Base-by-base conservation (phyloP, 2,113 vertebrate species). In the Otolemur garnettii region DNA sequence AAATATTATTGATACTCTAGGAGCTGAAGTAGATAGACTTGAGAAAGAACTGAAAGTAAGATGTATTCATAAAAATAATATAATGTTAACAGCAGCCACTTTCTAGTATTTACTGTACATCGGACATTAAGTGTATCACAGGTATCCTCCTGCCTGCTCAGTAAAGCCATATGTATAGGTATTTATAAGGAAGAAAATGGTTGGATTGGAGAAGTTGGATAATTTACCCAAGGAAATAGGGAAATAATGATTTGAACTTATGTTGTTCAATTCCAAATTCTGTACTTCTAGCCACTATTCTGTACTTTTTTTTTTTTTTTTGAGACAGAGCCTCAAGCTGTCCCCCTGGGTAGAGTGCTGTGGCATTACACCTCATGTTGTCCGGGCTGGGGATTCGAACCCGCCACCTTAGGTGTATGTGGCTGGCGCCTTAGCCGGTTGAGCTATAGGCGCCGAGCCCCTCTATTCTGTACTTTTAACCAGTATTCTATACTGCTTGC, bases 21-120 rank as follows among this genome's bases (percentile, higher is more conserved):
- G 99, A 96, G 99, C 99, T 18, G 99, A 99, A 98, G 99, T 99
- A 96, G 99, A 99, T 98, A 99, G 99, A 82, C 99, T 99, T 93
- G 99, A 99, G 98, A 99, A 99, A 96, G 99, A 99, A 97, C 98
- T 99, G 45, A 99, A 99, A 99, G 99, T 99, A 98, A 97, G 97
- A 77, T 60, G 26, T 64, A 62, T 77, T 96, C 18, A 59, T 87
- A 64, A 75, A 64, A 87, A 45, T 92, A 71, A 59, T 55, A 2
- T 30, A 38, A 22, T 88, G 26, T 42, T 53, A 74, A 38, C n/a
- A n/a, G 21, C 38, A 87, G 1, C 28, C 71, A 1, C 30, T 78
- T 82, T 86, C n/a, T 24, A 72, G 9, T 77, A 64, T 8, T 90
- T 71, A 18, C 2, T 87, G 12, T 90, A 1, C 30, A 28, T 35